phyloP scores from a whole-genome alignment of 2,797 vertebrate genomes.

The Acanthornis magna region DNA sequence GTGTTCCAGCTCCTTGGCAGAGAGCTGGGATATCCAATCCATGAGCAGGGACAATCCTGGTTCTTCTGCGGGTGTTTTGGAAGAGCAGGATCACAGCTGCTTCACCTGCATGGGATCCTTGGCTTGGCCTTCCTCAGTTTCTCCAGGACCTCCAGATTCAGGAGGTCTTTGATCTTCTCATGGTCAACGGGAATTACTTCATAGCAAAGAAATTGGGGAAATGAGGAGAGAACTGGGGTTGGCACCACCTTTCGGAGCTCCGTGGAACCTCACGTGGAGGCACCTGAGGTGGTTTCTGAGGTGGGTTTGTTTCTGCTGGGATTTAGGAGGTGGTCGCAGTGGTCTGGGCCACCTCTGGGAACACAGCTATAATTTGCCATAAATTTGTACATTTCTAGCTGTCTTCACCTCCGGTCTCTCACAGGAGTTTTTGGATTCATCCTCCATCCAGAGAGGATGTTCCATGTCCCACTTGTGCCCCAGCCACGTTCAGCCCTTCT shows the following conservation, averaged over 20 bases:
- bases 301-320: rapidly evolving
- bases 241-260: rapidly evolving
- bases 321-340: neutral
- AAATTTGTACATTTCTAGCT: neutral
- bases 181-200: neutral
- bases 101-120: neutral
- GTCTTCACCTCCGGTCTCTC: neutral
- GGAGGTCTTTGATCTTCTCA: neutral
- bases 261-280: rapidly evolving
- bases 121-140: neutral
- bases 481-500: neutral
- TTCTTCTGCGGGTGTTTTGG: neutral
- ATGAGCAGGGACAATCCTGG: neutral
- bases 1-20: neutral
- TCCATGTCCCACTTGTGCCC: neutral
- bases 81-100: neutral
- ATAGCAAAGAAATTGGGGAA: neutral
- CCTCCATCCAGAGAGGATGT: neutral
- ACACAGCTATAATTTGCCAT: neutral
- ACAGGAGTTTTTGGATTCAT: rapidly evolving
- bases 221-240: neutral
- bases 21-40: neutral
- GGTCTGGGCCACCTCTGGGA: neutral
- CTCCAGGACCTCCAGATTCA: neutral
- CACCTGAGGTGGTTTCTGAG: neutral